Evolutionary conservation across 2,113 vertebrate species (phyloP), one percentile per base, ranked within the genome.

Genomic region (Corvus moneduloides): DNA sequence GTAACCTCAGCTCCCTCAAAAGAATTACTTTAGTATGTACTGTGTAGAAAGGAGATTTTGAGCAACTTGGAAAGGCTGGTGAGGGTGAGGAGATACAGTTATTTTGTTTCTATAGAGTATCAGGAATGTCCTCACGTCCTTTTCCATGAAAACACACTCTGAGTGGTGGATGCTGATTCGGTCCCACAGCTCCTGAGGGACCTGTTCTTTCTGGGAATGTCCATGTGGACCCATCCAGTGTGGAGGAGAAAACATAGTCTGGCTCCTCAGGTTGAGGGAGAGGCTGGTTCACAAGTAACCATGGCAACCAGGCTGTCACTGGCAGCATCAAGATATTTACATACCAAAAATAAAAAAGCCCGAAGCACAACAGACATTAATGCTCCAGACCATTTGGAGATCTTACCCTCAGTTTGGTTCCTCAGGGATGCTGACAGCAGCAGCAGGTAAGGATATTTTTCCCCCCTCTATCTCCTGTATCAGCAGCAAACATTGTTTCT

Each of bases 281-380:
- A 76, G 43, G 43, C 75, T n/a, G 58, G 44, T 51, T 95, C 30
- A 17, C 43, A 11, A 27, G 75, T 74, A 88, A 74, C 95, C 76
- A 15, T 6, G 59, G 68, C 61, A 93, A 94, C 89, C 76, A 61
- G 37, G 24, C 72, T 74, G 68, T 63, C 90, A 73, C 43, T 55
- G 35, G 28, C 26, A 71, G 33, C 64, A 71, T 37, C 33, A 41
- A 67, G 35, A 32, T 14, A 43, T 54, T 46, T 66, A 61, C 41
- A 15, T 37, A 41, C n/a, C 48, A 58, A 73, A 86, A 76, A 43
- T 11, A 35, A 44, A 69, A 33, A 30, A 44, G 11, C 14, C 79
- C 68, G 32, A 69, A 55, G 6, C 22, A 12, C 26, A 21, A 13
- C 23, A 55, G 24, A 19, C 24, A 4, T 55, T 26, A 66, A 14